phyloP scores from a whole-genome alignment of 2,797 vertebrate species.

The Arctocebus calabarensis region DNA sequence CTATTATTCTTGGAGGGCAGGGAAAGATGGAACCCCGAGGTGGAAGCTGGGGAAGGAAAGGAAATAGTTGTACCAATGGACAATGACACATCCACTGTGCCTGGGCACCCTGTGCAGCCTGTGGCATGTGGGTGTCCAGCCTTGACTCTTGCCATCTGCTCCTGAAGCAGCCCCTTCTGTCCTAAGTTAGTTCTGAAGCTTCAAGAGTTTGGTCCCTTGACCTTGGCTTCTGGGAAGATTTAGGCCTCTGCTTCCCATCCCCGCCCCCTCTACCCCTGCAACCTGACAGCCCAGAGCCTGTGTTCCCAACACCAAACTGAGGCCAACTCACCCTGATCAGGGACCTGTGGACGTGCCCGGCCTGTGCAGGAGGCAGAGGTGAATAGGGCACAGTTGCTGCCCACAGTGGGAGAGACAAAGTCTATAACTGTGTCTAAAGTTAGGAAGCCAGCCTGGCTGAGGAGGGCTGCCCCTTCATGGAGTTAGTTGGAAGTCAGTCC shows the following conservation, averaged over 20 bases:
- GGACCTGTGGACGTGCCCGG: neutral
- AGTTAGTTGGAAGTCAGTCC: neutral
- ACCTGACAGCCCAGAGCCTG: neutral
- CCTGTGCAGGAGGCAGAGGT: neutral
- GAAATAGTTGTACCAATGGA: too few species aligned
- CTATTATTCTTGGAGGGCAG: neutral
- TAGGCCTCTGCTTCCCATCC: neutral
- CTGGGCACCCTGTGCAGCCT: neutral
- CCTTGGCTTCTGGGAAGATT: neutral
- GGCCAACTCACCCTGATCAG: neutral
- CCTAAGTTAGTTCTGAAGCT: neutral
- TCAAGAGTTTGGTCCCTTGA: neutral
- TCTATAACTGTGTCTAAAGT: fast-evolving
- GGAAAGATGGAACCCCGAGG: neutral
- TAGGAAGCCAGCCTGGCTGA: neutral
- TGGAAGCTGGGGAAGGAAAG: neutral
- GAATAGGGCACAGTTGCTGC: neutral
- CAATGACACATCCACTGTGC: fast-evolving
- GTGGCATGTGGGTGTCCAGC: fast-evolving
- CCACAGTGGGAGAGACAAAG: neutral
- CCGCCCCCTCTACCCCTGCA: too few species aligned
- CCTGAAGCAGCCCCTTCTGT: neutral
- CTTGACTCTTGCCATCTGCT: neutral
- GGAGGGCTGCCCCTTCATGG: too few species aligned
- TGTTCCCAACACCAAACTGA: fast-evolving